Base-by-base conservation (phyloP, 2,113 vertebrate species). In the Lampris megalopsis region DNA sequence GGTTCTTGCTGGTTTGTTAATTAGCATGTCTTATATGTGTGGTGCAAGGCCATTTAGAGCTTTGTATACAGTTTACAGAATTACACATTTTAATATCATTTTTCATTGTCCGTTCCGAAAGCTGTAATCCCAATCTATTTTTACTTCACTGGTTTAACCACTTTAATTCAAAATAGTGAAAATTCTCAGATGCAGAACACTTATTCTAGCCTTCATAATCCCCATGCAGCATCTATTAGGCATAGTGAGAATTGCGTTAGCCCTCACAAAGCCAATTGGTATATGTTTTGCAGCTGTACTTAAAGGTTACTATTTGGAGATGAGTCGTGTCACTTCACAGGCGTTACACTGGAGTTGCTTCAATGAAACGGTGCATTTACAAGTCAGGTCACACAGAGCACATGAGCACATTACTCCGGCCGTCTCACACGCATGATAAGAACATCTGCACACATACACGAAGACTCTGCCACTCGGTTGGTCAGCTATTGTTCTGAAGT, bases 401-500 rank as follows among this genome's bases (percentile, higher is more conserved):
- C 4, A 63, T 45, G 9, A 42, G 5, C 24, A 9, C 37, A 43
- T 9, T 62, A 43, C n/a, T 6, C 24, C 42, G 11, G 9, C 43
- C 13, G 3, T 24, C 38, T 47, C n/a, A 63, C 38, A 47, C 24
- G 9, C 4, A 4, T 6, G 36, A 59, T 59, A 4, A 3, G 9
- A 3, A 8, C 57, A 37, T 37, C 37, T 58, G 24, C 56, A 36
- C 5, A 1, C 56, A 7, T 54, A 54, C 13, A 5, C 5, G 24
- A 6, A 58, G 1, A 42, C n/a, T 57, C 2, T 53, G n/a, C 11
- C n/a, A 6, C 53, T 56, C 53, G 36, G 57, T 63, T n/a, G 1
- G 6, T 13, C 6, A 42, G 54, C 41, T 58, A 35, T 62, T 74
- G 65, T 68, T 4, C 36, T 54, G 6, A 70, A 68, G 49, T 66